Evolutionary conservation across 1,140 invertebrate species (phyloP), one percentile per base, ranked within the genome.

Genomic region (Formica selysi): DNA sequence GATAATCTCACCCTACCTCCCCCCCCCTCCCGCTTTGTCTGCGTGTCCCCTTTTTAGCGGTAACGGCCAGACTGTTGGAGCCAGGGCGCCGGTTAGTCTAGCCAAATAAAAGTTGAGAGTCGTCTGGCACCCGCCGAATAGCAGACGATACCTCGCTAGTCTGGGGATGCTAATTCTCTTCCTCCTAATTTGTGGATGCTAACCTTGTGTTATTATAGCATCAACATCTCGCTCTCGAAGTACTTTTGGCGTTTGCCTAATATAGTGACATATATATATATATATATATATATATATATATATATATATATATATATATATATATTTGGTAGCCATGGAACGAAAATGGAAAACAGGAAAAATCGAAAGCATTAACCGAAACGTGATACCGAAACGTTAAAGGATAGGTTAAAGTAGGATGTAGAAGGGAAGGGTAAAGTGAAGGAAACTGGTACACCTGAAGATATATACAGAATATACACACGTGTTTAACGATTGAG

Each of bases 51-150:
- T 79, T 80, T 84, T 85, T 48, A 51, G 78, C 36, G 73, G 57
- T 57, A 71, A 88, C 73, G 83, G 81, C 65, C 87, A 89, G 87
- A 90, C 84, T 79, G 83, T 85, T 54, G 89, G 87, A 90, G 87
- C 86, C 85, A 64, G 38, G 87, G 90, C 87, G 91, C 89, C 91
- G 65, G 51, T 36, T 51, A 85, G 91, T 92, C 91, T 92, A 92
- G 91, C 89, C 91, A 90, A 92, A 92, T 92, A 91, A 92, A 92
- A 92, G 85, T 91, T 89, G 71, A 78, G 54, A 86, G 85, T 86
- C 85, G 85, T 88, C 84, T 79, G 51, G 51, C 41, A 65, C 16
- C 19, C 51, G 36, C 61, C 61, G 32, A 85, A 78, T 59, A 64
- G 32, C 61, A 16, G 2, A 44, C 22, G 44, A 59, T 36, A 83